These are phyloP conservation scores for Ophonus ardosiacus DNA, from an alignment of 2,888 invertebrate species.

Conservation along the genomic window DNA sequence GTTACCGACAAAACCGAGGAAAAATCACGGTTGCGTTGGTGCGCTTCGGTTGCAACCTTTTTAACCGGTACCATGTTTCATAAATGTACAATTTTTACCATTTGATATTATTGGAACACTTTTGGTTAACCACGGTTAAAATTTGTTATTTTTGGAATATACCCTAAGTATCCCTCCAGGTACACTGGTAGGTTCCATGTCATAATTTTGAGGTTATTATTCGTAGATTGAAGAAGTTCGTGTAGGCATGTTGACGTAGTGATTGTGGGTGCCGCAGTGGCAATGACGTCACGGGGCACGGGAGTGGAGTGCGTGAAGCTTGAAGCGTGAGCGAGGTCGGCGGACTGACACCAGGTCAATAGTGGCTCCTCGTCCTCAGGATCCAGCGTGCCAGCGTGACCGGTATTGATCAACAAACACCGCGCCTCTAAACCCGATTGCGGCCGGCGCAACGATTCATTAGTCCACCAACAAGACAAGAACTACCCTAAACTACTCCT, in stretches of 20 bases:
- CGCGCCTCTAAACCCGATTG: conserved; percentile 49
- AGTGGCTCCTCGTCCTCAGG: conserved; percentile 59
- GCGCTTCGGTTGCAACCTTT: too few relatives aligned
- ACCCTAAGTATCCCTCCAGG: too few relatives aligned
- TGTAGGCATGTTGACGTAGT: not conserved
- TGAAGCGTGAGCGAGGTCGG: conserved; percentile 57
- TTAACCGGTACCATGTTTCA: too few relatives aligned
- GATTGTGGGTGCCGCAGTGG: conserved; percentile 55
- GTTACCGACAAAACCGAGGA: too few relatives aligned
- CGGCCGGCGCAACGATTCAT: conserved; percentile 47
- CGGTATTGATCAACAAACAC: conserved; percentile 63
- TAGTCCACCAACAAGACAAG: conserved; percentile 39
- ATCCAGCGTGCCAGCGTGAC: conserved; percentile 48
- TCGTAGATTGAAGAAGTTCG: not conserved
- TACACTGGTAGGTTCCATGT: not conserved
- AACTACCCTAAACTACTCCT: too few relatives aligned
- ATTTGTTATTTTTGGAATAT: too few relatives aligned
- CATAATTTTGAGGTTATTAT: not conserved
- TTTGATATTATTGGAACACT: too few relatives aligned
- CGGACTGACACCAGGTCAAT: conserved; percentile 64
- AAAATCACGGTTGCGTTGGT: too few relatives aligned
- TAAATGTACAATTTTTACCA: too few relatives aligned
- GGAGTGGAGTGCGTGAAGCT: not conserved
- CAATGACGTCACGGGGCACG: conserved; percentile 55
- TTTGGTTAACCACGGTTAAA: too few relatives aligned